Evolutionary conservation across 1,140 invertebrate species (phyloP).

Genomic region (Aphelenchoides fujianensis): DNA sequence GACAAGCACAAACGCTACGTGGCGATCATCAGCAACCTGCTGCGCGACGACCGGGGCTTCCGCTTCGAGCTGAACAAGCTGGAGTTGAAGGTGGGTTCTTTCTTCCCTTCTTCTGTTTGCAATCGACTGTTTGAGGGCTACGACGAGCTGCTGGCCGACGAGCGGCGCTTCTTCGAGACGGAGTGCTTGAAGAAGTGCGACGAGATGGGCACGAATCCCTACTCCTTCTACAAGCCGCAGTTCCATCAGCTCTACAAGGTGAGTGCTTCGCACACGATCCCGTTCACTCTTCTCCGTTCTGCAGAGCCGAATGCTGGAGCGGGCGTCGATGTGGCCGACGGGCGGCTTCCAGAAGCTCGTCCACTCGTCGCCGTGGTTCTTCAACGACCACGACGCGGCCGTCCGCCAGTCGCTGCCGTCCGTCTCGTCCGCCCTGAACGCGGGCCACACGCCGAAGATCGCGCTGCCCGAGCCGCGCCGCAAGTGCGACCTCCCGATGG

Average conservation of each 20-base stretch:
- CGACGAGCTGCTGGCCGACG: slow-evolving; percentile 8
- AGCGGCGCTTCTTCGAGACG: slow-evolving; percentile 11
- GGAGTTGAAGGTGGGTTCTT: slow-evolving; percentile 22
- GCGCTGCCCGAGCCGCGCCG: not conserved
- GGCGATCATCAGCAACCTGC: slow-evolving; percentile 32
- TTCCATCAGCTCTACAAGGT: not conserved
- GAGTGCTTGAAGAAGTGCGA: not conserved
- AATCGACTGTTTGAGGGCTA: slow-evolving; percentile 20
- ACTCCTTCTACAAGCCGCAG: not conserved
- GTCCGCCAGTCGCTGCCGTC: not conserved
- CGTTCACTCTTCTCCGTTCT: not conserved
- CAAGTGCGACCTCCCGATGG: not conserved
- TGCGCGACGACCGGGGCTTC: slow-evolving; percentile 16
- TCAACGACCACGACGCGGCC: not conserved
- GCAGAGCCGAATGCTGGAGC: not conserved
- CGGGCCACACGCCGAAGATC: not conserved
- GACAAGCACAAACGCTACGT: slow-evolving; percentile 33
- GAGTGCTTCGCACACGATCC: not conserved
- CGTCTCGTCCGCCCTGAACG: not conserved
- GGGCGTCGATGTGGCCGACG: not conserved
- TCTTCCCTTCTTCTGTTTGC: not conserved
- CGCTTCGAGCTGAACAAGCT: slow-evolving; percentile 36
- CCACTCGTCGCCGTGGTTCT: not conserved
- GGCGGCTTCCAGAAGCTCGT: not conserved
- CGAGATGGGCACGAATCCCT: slow-evolving; percentile 1